A percentile compares a stretch with the other conserved stretches of the same genome.
These are phyloP conservation scores for Galbula dea DNA, from an alignment of 2,113 vertebrate genomes.

Conservation along the genomic window DNA sequence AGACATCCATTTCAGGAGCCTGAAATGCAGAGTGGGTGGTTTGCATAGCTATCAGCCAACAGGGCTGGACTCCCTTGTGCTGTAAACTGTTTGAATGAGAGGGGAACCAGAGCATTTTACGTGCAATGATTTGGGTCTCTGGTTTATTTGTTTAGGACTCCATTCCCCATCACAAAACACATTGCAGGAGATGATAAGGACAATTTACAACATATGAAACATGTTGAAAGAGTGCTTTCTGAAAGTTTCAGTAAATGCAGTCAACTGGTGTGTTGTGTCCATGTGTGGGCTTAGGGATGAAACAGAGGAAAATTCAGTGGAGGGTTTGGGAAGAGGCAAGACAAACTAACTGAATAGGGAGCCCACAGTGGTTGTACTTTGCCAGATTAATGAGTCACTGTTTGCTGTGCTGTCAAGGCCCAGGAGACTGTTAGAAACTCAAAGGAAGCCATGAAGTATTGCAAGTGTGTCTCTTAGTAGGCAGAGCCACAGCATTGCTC, in stretches of 20 bases:
- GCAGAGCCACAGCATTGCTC: conserved; percentile 25
- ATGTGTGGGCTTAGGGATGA: neutral
- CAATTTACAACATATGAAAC: neutral
- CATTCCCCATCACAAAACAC: neutral
- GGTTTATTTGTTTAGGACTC: neutral
- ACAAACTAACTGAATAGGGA: conserved; percentile 14
- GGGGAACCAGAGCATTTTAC: neutral
- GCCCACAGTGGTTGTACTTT: neutral
- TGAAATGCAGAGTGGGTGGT: neutral
- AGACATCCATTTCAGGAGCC: neutral
- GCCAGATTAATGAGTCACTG: conserved; percentile 59
- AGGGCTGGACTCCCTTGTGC: neutral
- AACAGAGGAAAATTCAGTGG: conserved; percentile 8
- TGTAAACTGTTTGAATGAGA: neutral
- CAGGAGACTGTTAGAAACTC: conserved; percentile 11
- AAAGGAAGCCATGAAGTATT: conserved; percentile 11
- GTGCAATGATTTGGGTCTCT: neutral
- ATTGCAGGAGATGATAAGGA: neutral
- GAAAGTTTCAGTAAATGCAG: neutral
- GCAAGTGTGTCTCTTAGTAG: neutral
- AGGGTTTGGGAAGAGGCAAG: neutral
- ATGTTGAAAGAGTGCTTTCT: neutral
- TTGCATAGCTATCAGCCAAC: neutral
- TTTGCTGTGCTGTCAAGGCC: conserved; percentile 35
- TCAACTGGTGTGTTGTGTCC: neutral